Base-by-base conservation (phyloP, 2,797 vertebrate species). In the Rhinoraja longicauda region DNA sequence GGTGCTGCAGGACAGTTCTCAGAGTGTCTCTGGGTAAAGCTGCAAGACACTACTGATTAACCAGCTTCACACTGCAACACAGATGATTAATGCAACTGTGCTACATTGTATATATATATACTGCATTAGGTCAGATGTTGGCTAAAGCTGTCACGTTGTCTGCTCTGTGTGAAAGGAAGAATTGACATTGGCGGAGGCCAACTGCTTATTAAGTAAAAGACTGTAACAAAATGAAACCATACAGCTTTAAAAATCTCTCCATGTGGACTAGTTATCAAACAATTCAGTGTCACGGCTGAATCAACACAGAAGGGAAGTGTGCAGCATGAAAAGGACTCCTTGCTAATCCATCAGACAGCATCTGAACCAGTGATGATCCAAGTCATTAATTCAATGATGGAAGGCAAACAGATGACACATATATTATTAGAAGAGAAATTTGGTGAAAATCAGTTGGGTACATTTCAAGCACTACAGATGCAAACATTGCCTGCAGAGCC, bases 391-490 rank as follows among this genome's bases (percentile, higher is more conserved):
- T 92, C 90, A 92, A 21, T 53, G 72, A 90, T 70, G 53, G 12
- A 7, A 92, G 90, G 39, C 67, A 92, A 92, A 53, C 90, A 92
- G 39, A 92, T 92, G 90, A 64, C 90, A 70, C 67, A 90, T 59
- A 90, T 90, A 67, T 90, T 32, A 67, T 64, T 36, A 90, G 39
- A 62, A 92, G 70, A 92, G 70, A 57, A 92, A 92, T 57, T 24
- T 92, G 39, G 92, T 92, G 29, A 75, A 75, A 75, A 75, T 75
- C 90, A 73, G 39, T 73, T 92, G 67, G 72, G 36, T 53, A 75
- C 90, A 24, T 92, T 92, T 75, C 90, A 73, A 45, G 21, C 5
- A 57, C 70, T 92, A 67, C 70, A 92, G 72, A 75, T 75, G 45
- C n/a, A 70, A 92, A 90, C 73, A 92, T 57, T 7, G 90, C 90